A percentile compares a stretch with the other conserved stretches of the same genome.
These are phyloP conservation scores for Lasaia peninsularis DNA, from an alignment of 1,140 invertebrate species.

Conservation along the genomic window DNA sequence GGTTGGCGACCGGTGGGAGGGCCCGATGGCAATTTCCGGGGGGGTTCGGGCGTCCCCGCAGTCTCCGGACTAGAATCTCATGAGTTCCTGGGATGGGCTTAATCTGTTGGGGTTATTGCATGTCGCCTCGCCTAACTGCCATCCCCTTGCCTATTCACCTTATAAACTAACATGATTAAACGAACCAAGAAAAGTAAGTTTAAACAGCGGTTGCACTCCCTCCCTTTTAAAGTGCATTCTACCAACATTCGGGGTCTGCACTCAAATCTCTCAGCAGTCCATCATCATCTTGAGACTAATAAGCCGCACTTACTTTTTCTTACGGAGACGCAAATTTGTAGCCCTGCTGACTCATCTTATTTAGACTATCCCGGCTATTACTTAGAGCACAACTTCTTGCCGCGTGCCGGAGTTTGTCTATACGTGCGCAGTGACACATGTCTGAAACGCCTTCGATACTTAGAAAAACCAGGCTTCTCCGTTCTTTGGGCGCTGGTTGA, in stretches of 20 bases:
- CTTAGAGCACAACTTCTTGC: conserved; percentile 23
- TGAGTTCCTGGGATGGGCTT: no score
- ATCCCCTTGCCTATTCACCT: no score
- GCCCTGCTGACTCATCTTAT: conserved; percentile 6
- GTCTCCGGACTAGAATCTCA: no score
- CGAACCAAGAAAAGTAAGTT: no score
- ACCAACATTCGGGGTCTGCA: conserved; percentile 17
- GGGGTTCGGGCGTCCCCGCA: no score
- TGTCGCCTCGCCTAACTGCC: no score
- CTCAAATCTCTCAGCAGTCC: conserved; percentile 14
- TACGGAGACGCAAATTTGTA: no score
- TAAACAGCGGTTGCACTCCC: background rate
- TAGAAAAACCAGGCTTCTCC: conserved; percentile 22
- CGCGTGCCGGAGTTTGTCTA: conserved; percentile 22
- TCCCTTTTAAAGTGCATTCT: conserved; percentile 13
- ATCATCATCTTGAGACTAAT: conserved; percentile 14
- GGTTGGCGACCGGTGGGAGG: conserved; percentile 18
- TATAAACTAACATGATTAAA: no score
- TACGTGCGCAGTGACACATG: conserved; percentile 25
- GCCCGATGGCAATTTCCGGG: background rate
- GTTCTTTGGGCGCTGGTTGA: conserved; percentile 22
- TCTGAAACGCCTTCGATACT: conserved; percentile 17
- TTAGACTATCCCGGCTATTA: conserved; percentile 26
- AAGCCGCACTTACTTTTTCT: background rate
- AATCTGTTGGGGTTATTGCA: no score